Evolutionary conservation across 2,113 vertebrate species (phyloP).

Genomic region (Sphaerodactylus townsendi): DNA sequence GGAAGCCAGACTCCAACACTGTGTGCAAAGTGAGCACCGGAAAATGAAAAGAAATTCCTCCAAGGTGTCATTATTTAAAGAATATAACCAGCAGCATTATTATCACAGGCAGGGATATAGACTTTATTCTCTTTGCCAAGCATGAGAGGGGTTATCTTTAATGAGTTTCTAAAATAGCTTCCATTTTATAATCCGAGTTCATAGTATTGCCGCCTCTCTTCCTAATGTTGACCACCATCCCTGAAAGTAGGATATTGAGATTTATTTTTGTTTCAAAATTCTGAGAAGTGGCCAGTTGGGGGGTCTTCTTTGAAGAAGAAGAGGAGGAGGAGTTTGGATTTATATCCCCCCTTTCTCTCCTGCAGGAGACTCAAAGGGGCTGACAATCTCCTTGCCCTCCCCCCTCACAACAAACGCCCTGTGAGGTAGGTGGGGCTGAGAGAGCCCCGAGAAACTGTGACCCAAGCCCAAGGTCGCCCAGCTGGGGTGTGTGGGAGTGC

Average conservation of each 20-base stretch:
- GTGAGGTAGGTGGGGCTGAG: no score
- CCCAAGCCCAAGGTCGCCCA: no score
- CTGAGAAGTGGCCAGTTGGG: no score
- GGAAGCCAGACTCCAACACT: background rate
- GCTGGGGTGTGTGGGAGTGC: no score
- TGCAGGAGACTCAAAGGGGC: no score
- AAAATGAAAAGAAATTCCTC: slow-evolving; percentile 2
- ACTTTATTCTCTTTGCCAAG: background rate
- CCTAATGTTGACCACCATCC: background rate
- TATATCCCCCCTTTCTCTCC: no score
- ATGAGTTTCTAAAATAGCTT: background rate
- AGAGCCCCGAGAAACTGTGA: no score
- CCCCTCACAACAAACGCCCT: no score
- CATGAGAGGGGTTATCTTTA: background rate
- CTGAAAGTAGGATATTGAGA: background rate
- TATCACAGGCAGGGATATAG: slow-evolving; percentile 12
- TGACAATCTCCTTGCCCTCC: no score
- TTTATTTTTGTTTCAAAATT: background rate
- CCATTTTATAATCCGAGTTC: background rate
- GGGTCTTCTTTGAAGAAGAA: no score
- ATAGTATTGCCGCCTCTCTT: background rate
- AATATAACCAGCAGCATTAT: background rate
- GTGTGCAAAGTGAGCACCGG: background rate
- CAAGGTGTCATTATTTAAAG: background rate
- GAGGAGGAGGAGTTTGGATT: no score